Evolutionary conservation across 2,888 invertebrate genomes (phyloP).

Genomic region (Agrilus mali): DNA sequence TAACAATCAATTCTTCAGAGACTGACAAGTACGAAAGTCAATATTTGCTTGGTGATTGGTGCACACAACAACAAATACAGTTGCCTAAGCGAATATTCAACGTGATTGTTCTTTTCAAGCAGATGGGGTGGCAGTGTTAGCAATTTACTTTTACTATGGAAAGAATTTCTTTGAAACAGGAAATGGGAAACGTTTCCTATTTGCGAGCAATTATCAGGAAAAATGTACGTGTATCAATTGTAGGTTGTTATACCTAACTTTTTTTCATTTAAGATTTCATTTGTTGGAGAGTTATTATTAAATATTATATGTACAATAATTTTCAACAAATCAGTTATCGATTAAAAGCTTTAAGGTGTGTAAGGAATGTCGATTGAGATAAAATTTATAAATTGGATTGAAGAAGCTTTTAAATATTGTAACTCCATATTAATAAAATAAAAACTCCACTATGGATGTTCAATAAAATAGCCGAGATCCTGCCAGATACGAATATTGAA

Average conservation of each 20-base stretch:
- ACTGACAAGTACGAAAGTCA: constrained; percentile 35
- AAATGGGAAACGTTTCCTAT: constrained; percentile 17
- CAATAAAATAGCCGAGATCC: too few species aligned
- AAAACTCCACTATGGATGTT: too few species aligned
- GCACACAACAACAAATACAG: constrained; percentile 12
- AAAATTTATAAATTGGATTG: too few species aligned
- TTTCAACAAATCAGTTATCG: too few species aligned
- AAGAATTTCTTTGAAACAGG: constrained; percentile 15
- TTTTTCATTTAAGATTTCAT: constrained; percentile 17
- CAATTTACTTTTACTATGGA: constrained; percentile 14
- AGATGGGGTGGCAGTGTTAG: constrained; percentile 6
- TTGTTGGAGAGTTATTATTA: not conserved
- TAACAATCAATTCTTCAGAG: constrained; percentile 29
- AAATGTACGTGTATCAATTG: constrained; percentile 16
- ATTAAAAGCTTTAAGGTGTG: too few species aligned
- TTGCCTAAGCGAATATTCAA: constrained; percentile 7
- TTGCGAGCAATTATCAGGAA: not conserved
- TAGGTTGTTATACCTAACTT: constrained; percentile 25
- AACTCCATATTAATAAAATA: too few species aligned
- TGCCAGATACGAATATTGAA: too few species aligned
- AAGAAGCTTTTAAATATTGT: too few species aligned
- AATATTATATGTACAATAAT: too few species aligned
- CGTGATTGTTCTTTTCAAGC: constrained; percentile 4
- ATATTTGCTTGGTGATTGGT: constrained; percentile 33
- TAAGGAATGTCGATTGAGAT: too few species aligned